Conservation (phyloP, 1,140 invertebrate genomes). For the Notospermus geniculatus region DNA sequence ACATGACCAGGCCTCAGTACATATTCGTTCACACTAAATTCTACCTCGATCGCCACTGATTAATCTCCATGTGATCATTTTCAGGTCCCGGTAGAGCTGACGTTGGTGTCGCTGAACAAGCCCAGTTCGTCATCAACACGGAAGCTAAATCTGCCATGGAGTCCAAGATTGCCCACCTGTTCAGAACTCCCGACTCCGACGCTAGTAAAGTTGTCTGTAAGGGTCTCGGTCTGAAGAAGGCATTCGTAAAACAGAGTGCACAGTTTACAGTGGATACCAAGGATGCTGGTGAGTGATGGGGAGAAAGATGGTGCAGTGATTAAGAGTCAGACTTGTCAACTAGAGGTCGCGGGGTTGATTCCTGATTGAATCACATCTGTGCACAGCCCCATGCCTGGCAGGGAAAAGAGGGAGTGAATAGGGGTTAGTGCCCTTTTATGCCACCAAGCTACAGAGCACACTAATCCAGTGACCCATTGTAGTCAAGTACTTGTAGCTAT, state of each 20-base stretch:
- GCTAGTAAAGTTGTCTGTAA: constrained; percentile 85
- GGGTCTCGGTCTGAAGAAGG: constrained; percentile 93
- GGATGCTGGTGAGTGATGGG: constrained; percentile 73
- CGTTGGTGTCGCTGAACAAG: constrained; percentile 43
- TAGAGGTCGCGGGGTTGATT: neutral
- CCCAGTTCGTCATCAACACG: constrained; percentile 83
- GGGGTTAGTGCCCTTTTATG: neutral
- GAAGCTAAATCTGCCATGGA: constrained; percentile 73
- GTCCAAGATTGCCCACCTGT: constrained; percentile 62
- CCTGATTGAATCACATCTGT: neutral
- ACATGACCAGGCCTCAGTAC: too few species aligned
- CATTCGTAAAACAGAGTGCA: constrained; percentile 88
- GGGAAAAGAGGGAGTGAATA: neutral
- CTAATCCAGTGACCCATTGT: neutral
- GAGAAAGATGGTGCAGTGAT: neutral
- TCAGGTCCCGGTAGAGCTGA: constrained; percentile 40
- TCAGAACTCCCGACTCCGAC: constrained; percentile 71
- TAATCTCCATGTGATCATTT: constrained; percentile 7
- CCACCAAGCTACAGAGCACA: neutral
- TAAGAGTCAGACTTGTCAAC: neutral
- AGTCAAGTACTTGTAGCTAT: too few species aligned
- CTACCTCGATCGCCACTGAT: too few species aligned
- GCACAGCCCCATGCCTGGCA: neutral
- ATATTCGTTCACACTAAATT: too few species aligned
- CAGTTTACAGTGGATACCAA: constrained; percentile 84